A percentile compares a stretch with the other conserved stretches of the same genome.
Evolutionary conservation across 2,797 vertebrate genomes (phyloP).

Genomic region (Schizopygopsis pylzovi): DNA sequence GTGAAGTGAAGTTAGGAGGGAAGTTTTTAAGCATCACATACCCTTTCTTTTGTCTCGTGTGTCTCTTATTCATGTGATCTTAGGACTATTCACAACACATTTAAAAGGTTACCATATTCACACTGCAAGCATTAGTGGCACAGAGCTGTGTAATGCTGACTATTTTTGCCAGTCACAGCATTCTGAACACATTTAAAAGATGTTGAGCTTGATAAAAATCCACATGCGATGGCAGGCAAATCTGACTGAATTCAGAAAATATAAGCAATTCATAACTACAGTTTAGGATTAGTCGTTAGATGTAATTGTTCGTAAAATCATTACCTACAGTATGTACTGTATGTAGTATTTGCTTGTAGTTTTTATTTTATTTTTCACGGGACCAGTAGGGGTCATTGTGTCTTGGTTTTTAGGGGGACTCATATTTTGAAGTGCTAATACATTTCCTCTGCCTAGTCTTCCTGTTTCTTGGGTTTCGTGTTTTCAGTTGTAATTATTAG

Average conservation of each 20-base stretch:
- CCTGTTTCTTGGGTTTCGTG: background rate
- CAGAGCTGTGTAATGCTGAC: background rate
- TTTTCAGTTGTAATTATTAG: background rate
- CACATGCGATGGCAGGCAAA: background rate
- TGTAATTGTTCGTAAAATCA: background rate
- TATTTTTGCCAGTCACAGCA: background rate
- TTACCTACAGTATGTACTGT: background rate
- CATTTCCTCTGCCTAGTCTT: background rate
- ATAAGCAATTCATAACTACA: background rate
- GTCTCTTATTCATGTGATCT: background rate
- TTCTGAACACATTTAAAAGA: background rate
- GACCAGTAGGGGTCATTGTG: background rate
- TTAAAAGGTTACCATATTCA: constrained; percentile 5
- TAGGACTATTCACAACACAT: background rate
- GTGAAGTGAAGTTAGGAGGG: background rate
- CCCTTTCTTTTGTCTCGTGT: background rate
- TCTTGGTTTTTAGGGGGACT: background rate
- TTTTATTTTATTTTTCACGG: background rate
- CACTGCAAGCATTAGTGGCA: background rate
- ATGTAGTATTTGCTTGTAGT: background rate
- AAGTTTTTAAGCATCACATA: background rate
- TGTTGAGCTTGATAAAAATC: background rate
- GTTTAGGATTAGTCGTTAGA: background rate
- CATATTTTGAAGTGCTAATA: background rate
- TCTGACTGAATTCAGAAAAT: background rate